phyloP scores from a whole-genome alignment of 2,113 vertebrate species.

The Cervus canadensis region DNA sequence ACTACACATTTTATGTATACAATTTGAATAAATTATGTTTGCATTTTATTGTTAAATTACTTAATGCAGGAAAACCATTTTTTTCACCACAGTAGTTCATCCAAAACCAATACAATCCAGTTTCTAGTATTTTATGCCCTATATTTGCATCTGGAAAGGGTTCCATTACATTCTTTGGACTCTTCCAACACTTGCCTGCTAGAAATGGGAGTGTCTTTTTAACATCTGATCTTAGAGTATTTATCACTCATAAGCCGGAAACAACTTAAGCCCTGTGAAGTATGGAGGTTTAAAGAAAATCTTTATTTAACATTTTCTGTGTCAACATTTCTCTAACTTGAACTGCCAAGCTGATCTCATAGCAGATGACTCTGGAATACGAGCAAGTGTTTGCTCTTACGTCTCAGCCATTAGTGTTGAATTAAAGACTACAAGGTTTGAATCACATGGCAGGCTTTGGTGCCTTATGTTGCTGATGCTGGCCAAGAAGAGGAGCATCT shows the following conservation, averaged over 20 bases:
- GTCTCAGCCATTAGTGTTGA: conserved; percentile 36
- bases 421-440: conserved; percentile 39
- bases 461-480: conserved; percentile 22
- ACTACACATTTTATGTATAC: background rate
- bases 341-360: conserved; percentile 38
- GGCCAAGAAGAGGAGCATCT: conserved; percentile 42
- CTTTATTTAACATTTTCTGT: conserved; percentile 40
- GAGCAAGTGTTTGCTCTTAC: conserved; percentile 51
- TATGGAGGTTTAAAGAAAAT: background rate
- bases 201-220: background rate
- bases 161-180: background rate
- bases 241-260: background rate
- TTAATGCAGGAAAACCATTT: background rate
- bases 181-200: background rate
- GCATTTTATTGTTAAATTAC: background rate
- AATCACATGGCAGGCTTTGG: background rate
- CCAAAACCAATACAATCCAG: background rate
- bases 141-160: background rate
- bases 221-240: background rate
- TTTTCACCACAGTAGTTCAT: background rate
- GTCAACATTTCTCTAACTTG: conserved; percentile 33
- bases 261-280: background rate
- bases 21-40: background rate
- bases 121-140: background rate
- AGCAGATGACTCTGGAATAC: conserved; percentile 51